Evolutionary conservation across 2,113 vertebrate species (phyloP), one percentile per base, ranked within the genome.

Genomic region (Gnathonemus longibarbis): DNA sequence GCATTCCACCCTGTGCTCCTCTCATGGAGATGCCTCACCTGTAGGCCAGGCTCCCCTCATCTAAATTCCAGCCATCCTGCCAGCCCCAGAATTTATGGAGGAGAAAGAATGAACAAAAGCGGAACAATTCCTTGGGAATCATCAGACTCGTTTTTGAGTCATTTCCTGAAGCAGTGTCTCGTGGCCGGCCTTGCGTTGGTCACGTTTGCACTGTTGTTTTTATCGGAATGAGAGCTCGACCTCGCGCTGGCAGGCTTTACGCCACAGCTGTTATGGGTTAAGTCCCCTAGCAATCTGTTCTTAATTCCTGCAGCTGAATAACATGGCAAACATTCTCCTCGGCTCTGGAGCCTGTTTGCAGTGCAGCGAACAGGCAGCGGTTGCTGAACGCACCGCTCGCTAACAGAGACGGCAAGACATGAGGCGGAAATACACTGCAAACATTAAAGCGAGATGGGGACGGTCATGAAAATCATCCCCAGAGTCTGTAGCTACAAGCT

Each of bases 1-100:
- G 4, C 48, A 53, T 90, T 92, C 91, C 91, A 91, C 90, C 91
- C 86, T 31, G 58, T 92, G 90, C 89, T 90, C 90, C 93, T 94
- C 93, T 93, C 92, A 94, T 94, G 92, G 88, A 92, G 93, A 92
- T 92, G 89, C 90, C 90, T 90, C 74, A 90, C 93, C 11, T 91
- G 46, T n/a, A 70, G 94, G 93, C 93, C 92, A 93, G n/a, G 90
- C 89, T 91, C 91, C 92, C 89, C 2, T 89, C 84, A 35, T 85
- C 87, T 84, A 49, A 62, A 58, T 85, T 45, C 87, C 77, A 89
- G 91, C 89, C 62, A 9, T 88, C 52, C 27, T 5, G 15, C 27
- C 17, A 62, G 46, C 48, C 74, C 21, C 24, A 89, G 1, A 49
- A 13, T 74, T 88, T 27, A 8, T 19, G 5, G 17, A 70, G 88